These are phyloP conservation scores for Diplolepis rosae DNA, from an alignment of 2,888 invertebrate genomes.

Conservation along the genomic window DNA sequence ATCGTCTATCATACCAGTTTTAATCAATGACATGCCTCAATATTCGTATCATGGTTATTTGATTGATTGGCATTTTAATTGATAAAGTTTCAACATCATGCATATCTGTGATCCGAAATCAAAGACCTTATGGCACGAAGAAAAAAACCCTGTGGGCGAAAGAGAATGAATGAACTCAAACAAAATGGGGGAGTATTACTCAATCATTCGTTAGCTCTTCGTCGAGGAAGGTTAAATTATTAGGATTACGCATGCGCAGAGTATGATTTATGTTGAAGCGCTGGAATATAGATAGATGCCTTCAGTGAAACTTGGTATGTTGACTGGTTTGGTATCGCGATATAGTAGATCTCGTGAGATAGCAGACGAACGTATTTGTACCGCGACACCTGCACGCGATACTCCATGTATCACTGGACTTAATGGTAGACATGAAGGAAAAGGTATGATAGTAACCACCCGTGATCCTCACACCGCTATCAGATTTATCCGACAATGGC, in stretches of 20 bases:
- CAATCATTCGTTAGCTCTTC: background rate
- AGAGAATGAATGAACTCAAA: background rate
- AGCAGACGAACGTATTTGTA: constrained; percentile 58
- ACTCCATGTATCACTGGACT: constrained; percentile 58
- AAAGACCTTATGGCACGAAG: background rate
- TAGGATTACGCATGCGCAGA: background rate
- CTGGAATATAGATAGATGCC: constrained; percentile 33
- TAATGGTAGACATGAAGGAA: constrained; percentile 44
- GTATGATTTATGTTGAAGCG: background rate
- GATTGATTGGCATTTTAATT: no score
- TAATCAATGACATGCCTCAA: no score
- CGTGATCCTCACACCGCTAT: constrained; percentile 22
- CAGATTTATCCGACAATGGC: constrained; percentile 49
- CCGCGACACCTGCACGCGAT: constrained; percentile 67
- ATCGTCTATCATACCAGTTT: no score
- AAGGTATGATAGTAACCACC: constrained; percentile 55
- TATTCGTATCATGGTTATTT: no score
- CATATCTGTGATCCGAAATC: no score
- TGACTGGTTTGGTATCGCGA: constrained; percentile 53
- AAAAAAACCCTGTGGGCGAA: background rate
- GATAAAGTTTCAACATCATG: no score
- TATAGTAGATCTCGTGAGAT: constrained; percentile 65
- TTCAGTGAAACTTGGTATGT: constrained; percentile 34
- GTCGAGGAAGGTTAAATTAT: constrained; percentile 3
- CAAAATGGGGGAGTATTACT: background rate